Evolutionary conservation across 1,140 invertebrate genomes (phyloP).

Genomic region (Choristoneura fumiferana): DNA sequence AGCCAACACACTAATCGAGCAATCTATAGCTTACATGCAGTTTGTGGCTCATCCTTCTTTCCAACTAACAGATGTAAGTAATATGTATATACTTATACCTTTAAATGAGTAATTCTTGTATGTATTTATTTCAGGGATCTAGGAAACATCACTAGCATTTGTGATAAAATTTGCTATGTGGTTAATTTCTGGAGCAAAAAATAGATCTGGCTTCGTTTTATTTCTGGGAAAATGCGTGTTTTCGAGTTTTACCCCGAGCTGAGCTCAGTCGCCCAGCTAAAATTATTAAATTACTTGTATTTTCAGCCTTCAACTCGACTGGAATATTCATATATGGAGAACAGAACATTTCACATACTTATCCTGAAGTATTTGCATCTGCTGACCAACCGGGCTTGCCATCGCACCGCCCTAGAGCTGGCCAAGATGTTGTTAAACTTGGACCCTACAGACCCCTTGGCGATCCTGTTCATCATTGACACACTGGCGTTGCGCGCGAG

Average conservation of each 20-base stretch:
- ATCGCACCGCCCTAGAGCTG: slow-evolving; percentile 89
- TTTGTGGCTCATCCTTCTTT: slow-evolving; percentile 41
- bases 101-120: too few species aligned
- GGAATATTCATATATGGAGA: slow-evolving; percentile 91
- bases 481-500: slow-evolving; percentile 91
- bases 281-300: too few species aligned
- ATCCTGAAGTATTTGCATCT: slow-evolving; percentile 92
- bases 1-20: slow-evolving; percentile 39
- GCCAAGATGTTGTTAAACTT: slow-evolving; percentile 88
- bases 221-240: too few species aligned
- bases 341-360: slow-evolving; percentile 90
- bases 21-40: slow-evolving; percentile 86
- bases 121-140: too few species aligned
- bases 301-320: slow-evolving; percentile 75
- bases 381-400: slow-evolving; percentile 89
- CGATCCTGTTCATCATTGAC: slow-evolving; percentile 89
- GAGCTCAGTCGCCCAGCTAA: too few species aligned
- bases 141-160: too few species aligned
- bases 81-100: slow-evolving; percentile 40
- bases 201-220: too few species aligned
- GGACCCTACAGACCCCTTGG: slow-evolving; percentile 92
- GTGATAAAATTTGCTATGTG: too few species aligned
- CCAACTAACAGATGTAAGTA: slow-evolving; percentile 56
- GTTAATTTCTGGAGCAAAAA: too few species aligned
- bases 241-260: too few species aligned